Base-by-base conservation (phyloP, 30 jellyfish, hydroid and myxozoan genomes). In the Aurelia coerulea region DNA sequence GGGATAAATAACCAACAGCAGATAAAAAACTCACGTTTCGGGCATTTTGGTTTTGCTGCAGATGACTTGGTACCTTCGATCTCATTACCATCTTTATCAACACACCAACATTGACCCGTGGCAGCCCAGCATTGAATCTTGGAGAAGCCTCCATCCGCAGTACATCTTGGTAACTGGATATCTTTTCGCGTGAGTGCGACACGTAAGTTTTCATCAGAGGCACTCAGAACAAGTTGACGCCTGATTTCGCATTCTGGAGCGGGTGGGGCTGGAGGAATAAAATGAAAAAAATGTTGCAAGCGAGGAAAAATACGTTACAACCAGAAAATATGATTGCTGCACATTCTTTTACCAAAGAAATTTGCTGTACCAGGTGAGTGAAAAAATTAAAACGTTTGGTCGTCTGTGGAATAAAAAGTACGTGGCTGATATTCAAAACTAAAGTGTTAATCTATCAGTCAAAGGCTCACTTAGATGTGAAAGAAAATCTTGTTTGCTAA, bases 31-130 rank as follows among this genome's bases (percentile, higher is more conserved):
- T 53, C 52, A 92, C 98, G 94, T 82, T 69, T 73, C 17, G 98
- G 98, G 78, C 98, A 92, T 16, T 39, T 65, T 16, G 97, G 92
- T 1, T 11, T 65, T 41, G 56, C 0, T 31, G 76, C 85, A n/a
- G 32, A 39, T 14, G 89, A 31, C 62, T 86, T 39, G 18, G 98
- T 87, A 29, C 74, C 85, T 68, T 23, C 92, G 51, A 92, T 81
- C 70, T 92, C 97, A 76, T 92, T 92, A 0, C 98, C 98, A 76
- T 92, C 97, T 35, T 64, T 50, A 65, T 92, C 98, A 33, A 92
- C 98, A 56, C 98, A 92, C 98, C 98, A 92, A 53, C 98, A 92
- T 12, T 39, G 52, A n/a, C 86, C 87, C 10, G 18, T 65, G 0
- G 84, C 79, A 14, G 81, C 56, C 91, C 79, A 76, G 74, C 98